Percentiles rank a stretch among this genome's conserved stretches.
These are phyloP conservation scores for Hystrix brachyura DNA, from an alignment of 2,113 vertebrate species.

Conservation along the genomic window DNA sequence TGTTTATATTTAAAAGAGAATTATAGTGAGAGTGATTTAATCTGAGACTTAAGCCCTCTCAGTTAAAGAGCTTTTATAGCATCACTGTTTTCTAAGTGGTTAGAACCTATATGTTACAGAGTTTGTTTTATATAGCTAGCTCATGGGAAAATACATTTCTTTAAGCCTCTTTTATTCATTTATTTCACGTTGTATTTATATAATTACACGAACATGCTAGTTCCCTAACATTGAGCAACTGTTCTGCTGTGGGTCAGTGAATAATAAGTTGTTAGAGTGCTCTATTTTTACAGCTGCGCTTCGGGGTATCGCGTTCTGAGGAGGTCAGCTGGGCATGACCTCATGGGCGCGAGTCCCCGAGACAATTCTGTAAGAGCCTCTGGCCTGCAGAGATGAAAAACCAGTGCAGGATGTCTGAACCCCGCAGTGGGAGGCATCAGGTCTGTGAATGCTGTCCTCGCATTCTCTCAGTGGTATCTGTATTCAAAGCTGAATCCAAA, in stretches of 20 bases:
- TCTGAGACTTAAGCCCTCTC: not conserved
- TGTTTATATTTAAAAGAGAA: not conserved
- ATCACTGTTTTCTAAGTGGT: not conserved
- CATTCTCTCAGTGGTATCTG: not conserved
- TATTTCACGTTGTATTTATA: conserved; percentile 18
- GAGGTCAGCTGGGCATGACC: conserved; percentile 63
- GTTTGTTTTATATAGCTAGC: conserved; percentile 20
- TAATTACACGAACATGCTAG: not conserved
- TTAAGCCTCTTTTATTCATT: conserved; percentile 37
- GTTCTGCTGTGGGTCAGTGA: conserved; percentile 10
- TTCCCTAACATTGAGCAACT: conserved; percentile 28
- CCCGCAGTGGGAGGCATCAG: rapidly evolving
- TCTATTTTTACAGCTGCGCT: conserved; percentile 74
- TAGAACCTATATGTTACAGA: not conserved
- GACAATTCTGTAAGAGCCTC: not conserved
- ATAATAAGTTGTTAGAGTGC: conserved; percentile 40
- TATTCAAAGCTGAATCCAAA: conserved; percentile 52
- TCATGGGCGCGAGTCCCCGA: conserved; percentile 46
- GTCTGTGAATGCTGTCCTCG: not conserved
- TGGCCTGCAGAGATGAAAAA: not conserved
- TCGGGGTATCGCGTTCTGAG: conserved; percentile 41
- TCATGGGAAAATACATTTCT: conserved; percentile 12
- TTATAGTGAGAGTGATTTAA: conserved; percentile 31
- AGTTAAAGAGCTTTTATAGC: conserved; percentile 31
- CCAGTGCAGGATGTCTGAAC: not conserved